Evolutionary conservation across 2,113 vertebrate genomes (phyloP).

Genomic region (Puma concolor): DNA sequence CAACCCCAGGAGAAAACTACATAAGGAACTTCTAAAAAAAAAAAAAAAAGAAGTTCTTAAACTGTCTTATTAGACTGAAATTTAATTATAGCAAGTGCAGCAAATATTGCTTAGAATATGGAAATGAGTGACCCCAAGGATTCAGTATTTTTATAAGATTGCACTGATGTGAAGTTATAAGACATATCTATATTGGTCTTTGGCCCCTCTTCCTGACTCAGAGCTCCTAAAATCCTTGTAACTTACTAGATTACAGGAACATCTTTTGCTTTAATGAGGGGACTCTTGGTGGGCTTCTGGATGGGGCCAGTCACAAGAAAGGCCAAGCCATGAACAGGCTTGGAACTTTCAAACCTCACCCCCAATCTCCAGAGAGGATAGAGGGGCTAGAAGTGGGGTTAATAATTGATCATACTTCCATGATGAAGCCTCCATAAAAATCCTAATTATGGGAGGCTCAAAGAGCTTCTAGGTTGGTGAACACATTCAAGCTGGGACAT

Average conservation of each 20-base stretch:
- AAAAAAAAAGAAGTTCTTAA: background rate
- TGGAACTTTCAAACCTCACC: background rate
- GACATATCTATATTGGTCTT: background rate
- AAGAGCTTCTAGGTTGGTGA: background rate
- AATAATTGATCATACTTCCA: background rate
- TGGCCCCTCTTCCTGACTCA: background rate
- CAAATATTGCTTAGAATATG: constrained; percentile 22
- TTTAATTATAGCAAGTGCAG: background rate
- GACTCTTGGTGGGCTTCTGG: background rate
- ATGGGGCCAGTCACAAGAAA: background rate
- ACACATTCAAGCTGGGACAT: background rate
- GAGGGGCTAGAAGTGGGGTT: background rate
- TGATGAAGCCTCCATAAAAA: background rate
- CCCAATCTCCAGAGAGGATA: background rate
- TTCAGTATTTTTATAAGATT: background rate
- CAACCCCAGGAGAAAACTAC: background rate
- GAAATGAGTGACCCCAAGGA: background rate
- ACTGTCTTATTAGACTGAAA: background rate
- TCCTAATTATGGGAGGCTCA: background rate
- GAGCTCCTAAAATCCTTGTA: background rate
- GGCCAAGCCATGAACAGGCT: background rate
- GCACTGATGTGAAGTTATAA: background rate
- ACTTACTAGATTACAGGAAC: background rate
- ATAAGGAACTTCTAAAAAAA: background rate
- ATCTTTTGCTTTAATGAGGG: background rate